Percentiles rank a stretch among this genome's conserved stretches.
Evolutionary conservation across 2,888 invertebrate genomes (phyloP).

Genomic region (Acanthosepion pharaonis): DNA sequence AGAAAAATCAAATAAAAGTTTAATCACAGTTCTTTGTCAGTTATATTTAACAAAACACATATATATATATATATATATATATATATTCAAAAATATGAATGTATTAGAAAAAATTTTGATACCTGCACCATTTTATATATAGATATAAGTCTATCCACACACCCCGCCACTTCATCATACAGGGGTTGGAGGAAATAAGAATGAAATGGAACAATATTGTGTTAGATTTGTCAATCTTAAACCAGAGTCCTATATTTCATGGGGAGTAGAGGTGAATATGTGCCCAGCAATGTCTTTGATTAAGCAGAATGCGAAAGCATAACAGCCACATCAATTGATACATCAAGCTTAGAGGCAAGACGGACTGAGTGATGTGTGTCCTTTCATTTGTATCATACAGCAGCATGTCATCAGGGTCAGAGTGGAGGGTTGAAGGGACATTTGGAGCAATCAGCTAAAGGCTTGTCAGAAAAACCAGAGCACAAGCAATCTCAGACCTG

Average conservation of each 20-base stretch:
- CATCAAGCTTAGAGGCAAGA: neutral
- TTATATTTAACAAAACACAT: no score
- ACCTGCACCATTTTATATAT: neutral
- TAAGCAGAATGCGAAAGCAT: neutral
- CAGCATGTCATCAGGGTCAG: neutral
- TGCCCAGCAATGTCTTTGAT: neutral
- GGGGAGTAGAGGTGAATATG: neutral
- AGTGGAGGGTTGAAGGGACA: neutral
- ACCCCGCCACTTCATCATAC: no score
- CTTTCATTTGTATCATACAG: neutral
- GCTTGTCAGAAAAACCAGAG: slow-evolving; percentile 1
- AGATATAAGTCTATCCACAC: neutral
- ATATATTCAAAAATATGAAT: no score
- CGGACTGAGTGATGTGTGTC: neutral
- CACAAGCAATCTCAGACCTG: slow-evolving; percentile 12
- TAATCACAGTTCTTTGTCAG: no score
- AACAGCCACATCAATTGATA: neutral
- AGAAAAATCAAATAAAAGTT: no score
- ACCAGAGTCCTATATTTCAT: neutral
- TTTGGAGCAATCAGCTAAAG: slow-evolving; percentile 9
- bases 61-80: no score
- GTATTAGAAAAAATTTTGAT: no score
- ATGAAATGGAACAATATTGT: neutral
- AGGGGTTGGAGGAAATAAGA: neutral
- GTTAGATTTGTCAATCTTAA: neutral